Evolutionary conservation across 2,888 invertebrate genomes (phyloP).

Genomic region (Eremobia ochroleuca): DNA sequence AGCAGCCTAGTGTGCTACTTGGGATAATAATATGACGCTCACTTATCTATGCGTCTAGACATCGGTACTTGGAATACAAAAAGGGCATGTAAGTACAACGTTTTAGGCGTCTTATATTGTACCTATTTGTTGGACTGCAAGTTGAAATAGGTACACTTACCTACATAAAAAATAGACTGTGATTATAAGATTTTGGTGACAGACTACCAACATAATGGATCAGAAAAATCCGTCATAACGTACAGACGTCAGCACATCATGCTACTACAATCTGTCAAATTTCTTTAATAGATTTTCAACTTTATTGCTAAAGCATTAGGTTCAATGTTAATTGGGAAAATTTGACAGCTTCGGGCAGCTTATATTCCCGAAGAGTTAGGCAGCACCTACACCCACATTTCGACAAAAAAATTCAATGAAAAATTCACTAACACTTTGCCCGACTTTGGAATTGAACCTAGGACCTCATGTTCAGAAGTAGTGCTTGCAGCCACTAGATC

Average conservation of each 20-base stretch:
- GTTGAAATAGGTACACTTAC: not conserved
- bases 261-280: too few species aligned
- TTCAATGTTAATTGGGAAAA: too few species aligned
- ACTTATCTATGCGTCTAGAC: constrained; percentile 54
- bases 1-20: too few species aligned
- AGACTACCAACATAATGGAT: not conserved
- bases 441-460: too few species aligned
- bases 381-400: not conserved
- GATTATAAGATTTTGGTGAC: not conserved
- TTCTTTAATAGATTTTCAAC: too few species aligned
- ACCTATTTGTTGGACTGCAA: constrained; percentile 8
- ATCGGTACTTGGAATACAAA: constrained; percentile 19
- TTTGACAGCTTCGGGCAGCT: too few species aligned
- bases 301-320: too few species aligned
- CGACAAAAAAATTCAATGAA: too few species aligned
- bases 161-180: not conserved
- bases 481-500: too few species aligned
- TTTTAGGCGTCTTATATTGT: constrained; percentile 1
- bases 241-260: too few species aligned
- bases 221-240: not conserved
- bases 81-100: not conserved
- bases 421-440: too few species aligned
- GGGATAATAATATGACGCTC: constrained; percentile 13
- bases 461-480: too few species aligned
- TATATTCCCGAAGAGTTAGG: not conserved